A percentile compares a stretch with the other conserved stretches of the same genome.
Evolutionary conservation across 2,113 vertebrate species (phyloP).

Genomic region (Pterocles orientalis): DNA sequence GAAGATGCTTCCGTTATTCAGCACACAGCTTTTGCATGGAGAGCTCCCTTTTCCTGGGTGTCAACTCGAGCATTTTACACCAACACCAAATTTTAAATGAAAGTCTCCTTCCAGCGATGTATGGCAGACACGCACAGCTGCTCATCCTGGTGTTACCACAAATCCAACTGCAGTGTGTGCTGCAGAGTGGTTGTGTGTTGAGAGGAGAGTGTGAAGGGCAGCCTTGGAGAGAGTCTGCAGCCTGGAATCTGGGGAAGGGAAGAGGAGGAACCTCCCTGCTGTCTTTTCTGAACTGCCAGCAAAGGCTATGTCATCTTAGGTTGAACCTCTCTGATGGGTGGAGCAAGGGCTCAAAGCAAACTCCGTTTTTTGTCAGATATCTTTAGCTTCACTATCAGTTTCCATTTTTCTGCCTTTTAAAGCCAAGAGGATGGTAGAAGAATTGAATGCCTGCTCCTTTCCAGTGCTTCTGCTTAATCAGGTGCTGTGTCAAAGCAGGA

Average conservation of each 20-base stretch:
- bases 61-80: background rate
- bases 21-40: background rate
- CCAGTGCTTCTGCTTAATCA: background rate
- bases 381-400: background rate
- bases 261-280: background rate
- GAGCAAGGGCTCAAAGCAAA: background rate
- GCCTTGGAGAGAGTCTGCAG: background rate
- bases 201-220: background rate
- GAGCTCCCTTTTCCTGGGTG: background rate
- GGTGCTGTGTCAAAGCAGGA: constrained; percentile 41
- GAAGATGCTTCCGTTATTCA: accelerated
- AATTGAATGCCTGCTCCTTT: constrained; percentile 11
- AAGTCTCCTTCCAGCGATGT: background rate
- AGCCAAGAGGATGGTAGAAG: background rate
- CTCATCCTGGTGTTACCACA: background rate
- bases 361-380: accelerated
- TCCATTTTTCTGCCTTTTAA: background rate
- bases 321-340: background rate
- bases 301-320: accelerated
- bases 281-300: background rate
- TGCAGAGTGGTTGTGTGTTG: background rate
- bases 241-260: background rate
- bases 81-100: background rate
- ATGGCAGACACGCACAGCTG: background rate
- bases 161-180: background rate